Evolutionary conservation across 2,797 vertebrate genomes (phyloP).

Genomic region (Typhlichthys subterraneus): DNA sequence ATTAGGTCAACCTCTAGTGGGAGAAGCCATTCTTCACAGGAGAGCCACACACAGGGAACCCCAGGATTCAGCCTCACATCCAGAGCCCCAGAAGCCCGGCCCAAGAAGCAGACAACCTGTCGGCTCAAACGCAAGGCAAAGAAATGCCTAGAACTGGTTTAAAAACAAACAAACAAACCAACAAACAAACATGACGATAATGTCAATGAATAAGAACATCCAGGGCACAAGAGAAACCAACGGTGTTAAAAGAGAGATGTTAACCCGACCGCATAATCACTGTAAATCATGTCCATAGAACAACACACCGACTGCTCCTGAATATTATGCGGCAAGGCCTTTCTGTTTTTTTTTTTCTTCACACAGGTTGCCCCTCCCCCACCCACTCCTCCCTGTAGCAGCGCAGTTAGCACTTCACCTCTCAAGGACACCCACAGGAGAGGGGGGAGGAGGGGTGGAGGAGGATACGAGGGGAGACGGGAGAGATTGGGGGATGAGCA

Average conservation of each 20-base stretch:
- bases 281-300: conserved; percentile 9
- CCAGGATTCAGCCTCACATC: conserved; percentile 17
- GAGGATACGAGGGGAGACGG: conserved; percentile 21
- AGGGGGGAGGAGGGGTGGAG: not conserved
- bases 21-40: conserved; percentile 1
- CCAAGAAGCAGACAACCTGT: conserved; percentile 20
- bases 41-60: not conserved
- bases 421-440: conserved; percentile 55
- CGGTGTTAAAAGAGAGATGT: no score
- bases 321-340: conserved; percentile 34
- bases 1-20: not conserved
- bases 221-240: no score
- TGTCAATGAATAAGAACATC: no score
- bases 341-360: conserved; percentile 33
- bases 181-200: no score
- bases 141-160: conserved; percentile 6
- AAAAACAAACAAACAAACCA: no score
- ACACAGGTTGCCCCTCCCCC: conserved; percentile 63
- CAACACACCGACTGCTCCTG: conserved; percentile 22
- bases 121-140: conserved; percentile 12
- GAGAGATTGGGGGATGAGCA: conserved; percentile 12
- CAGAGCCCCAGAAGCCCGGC: conserved; percentile 10
- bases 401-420: conserved; percentile 64
- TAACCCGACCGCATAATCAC: conserved; percentile 12
- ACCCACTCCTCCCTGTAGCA: conserved; percentile 53